Evolutionary conservation across 2,797 vertebrate genomes (phyloP), one percentile per base, ranked within the genome.

Genomic region (Enoplosus armatus): DNA sequence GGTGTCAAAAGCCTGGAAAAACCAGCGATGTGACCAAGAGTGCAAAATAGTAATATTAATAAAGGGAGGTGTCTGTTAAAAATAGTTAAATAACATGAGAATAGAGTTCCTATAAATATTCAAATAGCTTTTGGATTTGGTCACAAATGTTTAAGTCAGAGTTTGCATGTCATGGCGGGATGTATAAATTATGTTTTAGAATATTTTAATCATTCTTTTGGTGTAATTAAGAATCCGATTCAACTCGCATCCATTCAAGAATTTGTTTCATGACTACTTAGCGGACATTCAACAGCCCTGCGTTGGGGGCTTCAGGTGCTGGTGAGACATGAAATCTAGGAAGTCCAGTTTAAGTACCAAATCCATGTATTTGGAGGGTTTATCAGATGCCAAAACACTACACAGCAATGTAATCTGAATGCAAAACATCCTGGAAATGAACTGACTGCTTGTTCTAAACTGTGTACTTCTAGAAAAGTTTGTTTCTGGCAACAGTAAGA

Each of bases 1-100:
- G 22, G 50, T 61, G 37, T 64, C 43, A 68, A 18, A 72, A 69
- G 39, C 35, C 16, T 71, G 37, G 20, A 56, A 75, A 69, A 64
- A 50, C 0, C 39, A 26, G 41, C 0, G 24, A 41, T 15, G 33
- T 48, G 26, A n/a, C 37, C 53, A 72, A 48, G 3, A 63, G 26
- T 14, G n/a, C 43, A 59, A 71, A 72, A 65, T 14, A 29, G 22
- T 29, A 29, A 59, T 31, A 59, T 37, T n/a, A 37, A 72, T 43
- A 47, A 72, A 63, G 2, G 3, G 6, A 59, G 1, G 26, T 4
- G 2, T 9, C 8, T 4, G 60, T n/a, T 16, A 1, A 47, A 29
- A 61, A 50, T 43, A 31, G 8, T 10, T 7, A 55, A 33, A 56
- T 4, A 55, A 35, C 3, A 58, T 18, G 3, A 41, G 1, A 60